A percentile compares a stretch with the other conserved stretches of the same genome.
Conservation (phyloP, 1,140 invertebrate species). For the Probaryconus sp. region DNA sequence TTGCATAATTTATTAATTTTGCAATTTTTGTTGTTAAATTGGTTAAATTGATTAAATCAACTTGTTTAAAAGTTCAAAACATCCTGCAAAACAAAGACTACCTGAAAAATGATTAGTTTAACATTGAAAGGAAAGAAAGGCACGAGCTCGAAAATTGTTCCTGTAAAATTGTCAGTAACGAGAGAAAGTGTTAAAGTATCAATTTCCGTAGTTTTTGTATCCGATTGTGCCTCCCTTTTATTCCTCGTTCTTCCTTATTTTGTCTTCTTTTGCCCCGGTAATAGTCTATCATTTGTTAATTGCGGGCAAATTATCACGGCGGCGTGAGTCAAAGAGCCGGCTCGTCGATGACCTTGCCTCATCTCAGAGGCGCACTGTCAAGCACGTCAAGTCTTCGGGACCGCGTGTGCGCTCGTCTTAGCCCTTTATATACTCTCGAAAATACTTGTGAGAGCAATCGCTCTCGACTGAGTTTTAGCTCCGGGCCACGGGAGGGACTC, state of each 20-base stretch:
- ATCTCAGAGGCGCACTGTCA: slow-evolving; percentile 49
- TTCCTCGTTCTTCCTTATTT: slow-evolving; percentile 10
- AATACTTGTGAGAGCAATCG: slow-evolving; percentile 18
- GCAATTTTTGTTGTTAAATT: too few species aligned
- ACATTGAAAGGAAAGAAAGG: too few species aligned
- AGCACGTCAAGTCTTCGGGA: slow-evolving; percentile 51
- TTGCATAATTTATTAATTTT: too few species aligned
- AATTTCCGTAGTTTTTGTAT: slow-evolving; percentile 1
- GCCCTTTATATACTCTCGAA: slow-evolving; percentile 46
- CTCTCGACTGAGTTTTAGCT: too few species aligned
- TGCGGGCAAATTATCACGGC: slow-evolving; percentile 51
- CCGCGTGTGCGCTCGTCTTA: slow-evolving; percentile 40
- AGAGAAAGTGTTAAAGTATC: slow-evolving; percentile 6
- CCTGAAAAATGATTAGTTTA: too few species aligned
- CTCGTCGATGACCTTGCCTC: slow-evolving; percentile 53
- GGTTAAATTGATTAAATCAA: too few species aligned
- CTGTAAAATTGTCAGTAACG: not conserved
- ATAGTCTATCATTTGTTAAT: slow-evolving; percentile 39
- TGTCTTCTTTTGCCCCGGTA: too few species aligned
- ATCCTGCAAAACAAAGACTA: too few species aligned
- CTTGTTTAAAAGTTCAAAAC: too few species aligned
- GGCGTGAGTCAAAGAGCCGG: slow-evolving; percentile 46
- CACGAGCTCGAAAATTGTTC: not conserved
- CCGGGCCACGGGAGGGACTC: slow-evolving; percentile 40
- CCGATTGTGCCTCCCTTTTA: not conserved